Base-by-base conservation (phyloP, 2,888 invertebrate species). In the Chaetogeoica ovagalla region DNA sequence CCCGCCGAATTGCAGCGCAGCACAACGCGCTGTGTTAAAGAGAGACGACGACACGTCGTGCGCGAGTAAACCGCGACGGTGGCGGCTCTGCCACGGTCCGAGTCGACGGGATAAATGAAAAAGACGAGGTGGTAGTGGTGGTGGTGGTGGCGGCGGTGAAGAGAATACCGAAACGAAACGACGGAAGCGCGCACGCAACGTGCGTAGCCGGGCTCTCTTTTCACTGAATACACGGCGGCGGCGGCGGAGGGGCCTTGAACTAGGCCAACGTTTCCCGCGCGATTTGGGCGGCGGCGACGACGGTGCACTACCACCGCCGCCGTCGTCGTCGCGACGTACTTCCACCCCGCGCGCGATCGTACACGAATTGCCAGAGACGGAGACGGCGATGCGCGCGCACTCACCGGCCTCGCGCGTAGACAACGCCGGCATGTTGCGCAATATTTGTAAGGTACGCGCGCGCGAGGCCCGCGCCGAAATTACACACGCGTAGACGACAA, bases 181-280 rank as follows among this genome's bases (percentile, higher is more conserved):
- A 39, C 37, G 37, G 59, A 17, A 19, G 43, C 52, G 23, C 13
- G 23, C 17, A 15, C 17, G 69, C 11, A 19, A 55, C 39, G 57
- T 1, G 5, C 57, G 66, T 19, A 4, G 48, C 72, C 72, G 60
- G 48, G 65, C 52, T 43, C 57, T 43, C 57, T 37, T 17, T 37
- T 19, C 37, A 6, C 4, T 43, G 63, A n/a, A n/a, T n/a, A n/a
- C n/a, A n/a, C 37, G 37, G 30, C 17, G 30, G 30, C 39, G 37
- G 62, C 52, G 77, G 57, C 19, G 13, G 69, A 23, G 21, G 48
- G 79, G 70, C 79, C 79, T 79, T 79, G 79, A 79, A 79, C 79
- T 71, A 79, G 79, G 79, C 79, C 79, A 79, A 63, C 30, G 79
- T 79, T 79, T 71, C 79, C 79, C 79, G 79, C 79, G 79, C 79